These are phyloP conservation scores for Drosophila algonquin DNA, from an alignment of 2,888 invertebrate species.

Conservation along the genomic window DNA sequence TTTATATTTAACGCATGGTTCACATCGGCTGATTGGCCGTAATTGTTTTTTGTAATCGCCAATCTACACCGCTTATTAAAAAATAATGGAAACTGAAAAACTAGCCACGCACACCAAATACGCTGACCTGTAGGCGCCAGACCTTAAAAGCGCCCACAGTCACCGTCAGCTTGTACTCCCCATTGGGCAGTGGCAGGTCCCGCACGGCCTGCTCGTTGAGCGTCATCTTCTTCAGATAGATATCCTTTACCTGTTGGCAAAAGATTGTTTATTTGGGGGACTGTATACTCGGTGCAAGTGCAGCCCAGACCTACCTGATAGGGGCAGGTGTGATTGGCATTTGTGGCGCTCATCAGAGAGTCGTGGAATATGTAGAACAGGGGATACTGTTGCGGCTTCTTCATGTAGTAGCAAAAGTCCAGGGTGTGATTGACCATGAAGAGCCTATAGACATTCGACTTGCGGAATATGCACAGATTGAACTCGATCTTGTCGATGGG, in stretches of 20 bases:
- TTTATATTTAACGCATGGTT: slow-evolving; percentile 5
- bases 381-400: slow-evolving; percentile 24
- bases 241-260: slow-evolving; percentile 12
- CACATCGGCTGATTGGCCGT: background rate
- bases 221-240: slow-evolving; percentile 16
- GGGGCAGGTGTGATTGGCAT: slow-evolving; percentile 41
- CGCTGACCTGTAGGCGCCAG: slow-evolving; percentile 22
- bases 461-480: slow-evolving; percentile 34
- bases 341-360: slow-evolving; percentile 9
- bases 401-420: slow-evolving; percentile 38
- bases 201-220: slow-evolving; percentile 12
- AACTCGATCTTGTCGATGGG: slow-evolving; percentile 34
- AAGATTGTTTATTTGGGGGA: background rate
- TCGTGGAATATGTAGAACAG: slow-evolving; percentile 26
- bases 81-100: background rate
- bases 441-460: slow-evolving; percentile 31
- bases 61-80: background rate
- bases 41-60: background rate
- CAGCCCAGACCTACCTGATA: slow-evolving; percentile 20
- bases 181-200: slow-evolving; percentile 14
- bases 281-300: background rate
- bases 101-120: slow-evolving; percentile 22
- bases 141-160: slow-evolving; percentile 13
- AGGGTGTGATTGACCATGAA: slow-evolving; percentile 30
- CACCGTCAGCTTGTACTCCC: slow-evolving; percentile 22